A percentile compares a stretch with the other conserved stretches of the same genome.
These are phyloP conservation scores for Gonocerus acuteangulatus DNA, from an alignment of 2,888 invertebrate species.

Conservation along the genomic window DNA sequence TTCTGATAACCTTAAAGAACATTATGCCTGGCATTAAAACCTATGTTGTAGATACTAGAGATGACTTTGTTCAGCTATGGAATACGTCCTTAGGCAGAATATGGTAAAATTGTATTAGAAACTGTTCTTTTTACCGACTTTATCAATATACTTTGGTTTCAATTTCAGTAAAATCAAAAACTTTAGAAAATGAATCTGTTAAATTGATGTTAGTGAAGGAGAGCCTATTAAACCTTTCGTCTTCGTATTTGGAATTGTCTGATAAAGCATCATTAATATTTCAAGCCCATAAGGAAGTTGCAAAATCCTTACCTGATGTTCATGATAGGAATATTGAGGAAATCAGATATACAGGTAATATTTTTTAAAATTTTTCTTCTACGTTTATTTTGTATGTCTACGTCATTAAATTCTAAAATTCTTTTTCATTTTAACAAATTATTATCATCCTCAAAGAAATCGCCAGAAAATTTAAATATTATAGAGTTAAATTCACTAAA, in stretches of 20 bases:
- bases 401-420: too few relatives aligned
- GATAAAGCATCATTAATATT: slow-evolving; percentile 47
- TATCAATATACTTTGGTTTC: too few relatives aligned
- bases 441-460: too few relatives aligned
- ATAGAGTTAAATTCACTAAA: neutral
- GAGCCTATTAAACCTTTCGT: slow-evolving; percentile 46
- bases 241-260: slow-evolving; percentile 47
- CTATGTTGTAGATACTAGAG: too few relatives aligned
- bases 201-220: slow-evolving; percentile 48
- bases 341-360: slow-evolving; percentile 42
- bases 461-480: neutral
- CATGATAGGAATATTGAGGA: slow-evolving; percentile 44
- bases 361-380: neutral
- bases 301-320: slow-evolving; percentile 47
- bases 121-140: too few relatives aligned
- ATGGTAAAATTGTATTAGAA: too few relatives aligned
- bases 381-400: too few relatives aligned
- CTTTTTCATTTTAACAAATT: too few relatives aligned
- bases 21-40: too few relatives aligned
- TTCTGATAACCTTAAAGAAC: too few relatives aligned
- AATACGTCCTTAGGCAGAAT: too few relatives aligned
- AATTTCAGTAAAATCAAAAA: slow-evolving; percentile 45
- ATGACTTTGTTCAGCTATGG: too few relatives aligned
- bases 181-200: slow-evolving; percentile 48
- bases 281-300: slow-evolving; percentile 46